phyloP scores from a whole-genome alignment of 2,113 vertebrate genomes.

The Calcarius ornatus region DNA sequence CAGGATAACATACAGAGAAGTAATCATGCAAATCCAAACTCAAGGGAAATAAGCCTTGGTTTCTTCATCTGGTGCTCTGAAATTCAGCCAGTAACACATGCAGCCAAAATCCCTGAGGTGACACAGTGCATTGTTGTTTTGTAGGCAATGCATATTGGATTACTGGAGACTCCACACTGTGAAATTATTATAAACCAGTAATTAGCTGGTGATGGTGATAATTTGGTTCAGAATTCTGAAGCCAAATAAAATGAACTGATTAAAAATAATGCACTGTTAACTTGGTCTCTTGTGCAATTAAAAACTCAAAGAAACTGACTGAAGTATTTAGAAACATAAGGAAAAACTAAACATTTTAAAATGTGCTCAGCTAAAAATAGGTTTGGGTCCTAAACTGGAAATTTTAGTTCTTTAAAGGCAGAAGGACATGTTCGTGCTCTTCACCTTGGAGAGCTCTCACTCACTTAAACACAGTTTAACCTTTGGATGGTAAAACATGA shows the following conservation, averaged over 20 bases:
- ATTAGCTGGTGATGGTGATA: conserved; percentile 33
- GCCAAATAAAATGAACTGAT: conserved; percentile 14
- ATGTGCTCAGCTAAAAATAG: neutral
- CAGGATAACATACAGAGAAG: neutral
- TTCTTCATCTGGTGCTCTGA: conserved; percentile 55
- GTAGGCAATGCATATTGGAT: neutral
- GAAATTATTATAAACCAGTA: conserved; percentile 48
- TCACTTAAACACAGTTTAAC: neutral
- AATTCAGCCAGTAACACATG: conserved; percentile 9
- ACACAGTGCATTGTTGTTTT: conserved; percentile 4
- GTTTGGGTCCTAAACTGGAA: neutral
- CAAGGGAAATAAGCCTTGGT: conserved; percentile 45
- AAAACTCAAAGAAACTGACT: neutral
- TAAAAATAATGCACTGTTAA: conserved; percentile 14
- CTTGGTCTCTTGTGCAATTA: neutral
- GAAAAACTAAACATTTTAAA: neutral
- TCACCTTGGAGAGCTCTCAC: neutral
- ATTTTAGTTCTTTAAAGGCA: neutral
- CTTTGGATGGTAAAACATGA: neutral
- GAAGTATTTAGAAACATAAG: neutral
- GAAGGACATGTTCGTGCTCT: neutral
- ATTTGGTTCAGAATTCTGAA: conserved; percentile 38
- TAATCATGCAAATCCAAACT: conserved; percentile 55
- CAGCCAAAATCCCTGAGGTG: neutral
- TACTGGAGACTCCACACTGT: conserved; percentile 36